Evolutionary conservation across 2,797 vertebrate genomes (phyloP).

Genomic region (Luscinia luscinia): DNA sequence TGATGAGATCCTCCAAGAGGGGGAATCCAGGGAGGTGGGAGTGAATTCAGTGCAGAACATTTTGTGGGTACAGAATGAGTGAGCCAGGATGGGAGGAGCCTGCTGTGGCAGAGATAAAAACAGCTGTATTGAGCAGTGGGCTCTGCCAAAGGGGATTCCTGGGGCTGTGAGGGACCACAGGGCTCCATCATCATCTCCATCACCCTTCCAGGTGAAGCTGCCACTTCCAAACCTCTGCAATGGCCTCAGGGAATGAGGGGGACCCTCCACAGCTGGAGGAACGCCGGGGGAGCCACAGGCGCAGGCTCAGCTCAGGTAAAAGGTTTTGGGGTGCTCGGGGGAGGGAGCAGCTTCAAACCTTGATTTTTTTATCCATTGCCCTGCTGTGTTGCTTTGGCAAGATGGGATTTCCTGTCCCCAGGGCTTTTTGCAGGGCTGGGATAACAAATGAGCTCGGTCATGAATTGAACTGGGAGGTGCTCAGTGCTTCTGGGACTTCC

Average conservation of each 20-base stretch:
- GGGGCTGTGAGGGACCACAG: background rate
- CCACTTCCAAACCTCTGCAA: background rate
- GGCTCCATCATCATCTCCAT: background rate
- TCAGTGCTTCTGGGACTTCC: background rate
- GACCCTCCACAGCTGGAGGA: background rate
- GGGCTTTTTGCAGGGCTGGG: background rate
- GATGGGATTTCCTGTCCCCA: background rate
- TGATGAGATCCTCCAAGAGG: rapidly evolving
- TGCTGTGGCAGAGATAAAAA: background rate
- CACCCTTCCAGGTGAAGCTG: background rate
- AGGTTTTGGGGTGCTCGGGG: background rate
- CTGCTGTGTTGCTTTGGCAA: background rate
- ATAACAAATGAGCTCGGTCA: rapidly evolving
- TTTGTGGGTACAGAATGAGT: too few relatives aligned
- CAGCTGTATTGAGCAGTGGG: background rate
- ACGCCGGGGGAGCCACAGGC: background rate
- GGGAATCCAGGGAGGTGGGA: rapidly evolving
- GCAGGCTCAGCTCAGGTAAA: conserved; percentile 34
- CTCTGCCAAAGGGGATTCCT: background rate
- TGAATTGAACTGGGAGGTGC: background rate
- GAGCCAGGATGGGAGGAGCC: background rate
- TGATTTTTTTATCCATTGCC: background rate
- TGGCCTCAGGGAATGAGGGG: conserved; percentile 42
- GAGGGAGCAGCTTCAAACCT: background rate
- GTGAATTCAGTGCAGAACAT: rapidly evolving